A percentile compares a stretch with the other conserved stretches of the same genome.
phyloP scores from a whole-genome alignment of 2,888 invertebrate species.

The Hypolimnas misippus region DNA sequence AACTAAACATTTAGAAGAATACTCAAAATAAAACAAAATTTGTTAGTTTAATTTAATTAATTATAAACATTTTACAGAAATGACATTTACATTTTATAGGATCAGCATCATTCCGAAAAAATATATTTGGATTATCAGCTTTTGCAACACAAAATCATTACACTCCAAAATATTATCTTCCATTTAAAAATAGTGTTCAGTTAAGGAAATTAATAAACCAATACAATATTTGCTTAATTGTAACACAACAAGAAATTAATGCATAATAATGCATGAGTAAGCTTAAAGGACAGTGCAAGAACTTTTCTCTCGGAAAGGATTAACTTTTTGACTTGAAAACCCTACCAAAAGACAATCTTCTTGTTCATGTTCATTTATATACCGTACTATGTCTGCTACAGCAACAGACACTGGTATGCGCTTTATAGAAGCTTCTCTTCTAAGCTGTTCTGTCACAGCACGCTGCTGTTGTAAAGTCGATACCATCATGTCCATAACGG shows the following conservation, averaged over 20 bases:
- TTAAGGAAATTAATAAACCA: background rate
- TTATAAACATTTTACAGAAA: constrained; percentile 13
- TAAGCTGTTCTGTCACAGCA: constrained; percentile 95
- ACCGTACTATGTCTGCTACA: constrained; percentile 96
- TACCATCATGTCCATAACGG: constrained; percentile 97
- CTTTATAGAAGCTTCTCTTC: constrained; percentile 94
- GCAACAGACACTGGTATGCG: constrained; percentile 94
- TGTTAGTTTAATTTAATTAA: constrained; percentile 17
- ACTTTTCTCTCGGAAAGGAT: constrained; percentile 97
- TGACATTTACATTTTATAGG: background rate
- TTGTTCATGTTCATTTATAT: constrained; percentile 94
- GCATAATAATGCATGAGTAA: constrained; percentile 25
- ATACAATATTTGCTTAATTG: constrained; percentile 10
- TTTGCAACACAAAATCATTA: background rate
- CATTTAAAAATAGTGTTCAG: background rate
- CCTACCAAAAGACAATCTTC: constrained; percentile 97
- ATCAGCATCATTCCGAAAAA: background rate
- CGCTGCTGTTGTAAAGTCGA: constrained; percentile 97
- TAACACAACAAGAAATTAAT: constrained; percentile 27
- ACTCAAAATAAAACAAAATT: constrained; percentile 8
- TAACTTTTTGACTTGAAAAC: constrained; percentile 96
- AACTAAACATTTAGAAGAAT: too few relatives aligned
- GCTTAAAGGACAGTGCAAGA: constrained; percentile 92
- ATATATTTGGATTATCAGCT: background rate
- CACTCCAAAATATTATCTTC: background rate